Evolutionary conservation across 1,140 invertebrate species (phyloP).

Genomic region (Orussus abietinus): DNA sequence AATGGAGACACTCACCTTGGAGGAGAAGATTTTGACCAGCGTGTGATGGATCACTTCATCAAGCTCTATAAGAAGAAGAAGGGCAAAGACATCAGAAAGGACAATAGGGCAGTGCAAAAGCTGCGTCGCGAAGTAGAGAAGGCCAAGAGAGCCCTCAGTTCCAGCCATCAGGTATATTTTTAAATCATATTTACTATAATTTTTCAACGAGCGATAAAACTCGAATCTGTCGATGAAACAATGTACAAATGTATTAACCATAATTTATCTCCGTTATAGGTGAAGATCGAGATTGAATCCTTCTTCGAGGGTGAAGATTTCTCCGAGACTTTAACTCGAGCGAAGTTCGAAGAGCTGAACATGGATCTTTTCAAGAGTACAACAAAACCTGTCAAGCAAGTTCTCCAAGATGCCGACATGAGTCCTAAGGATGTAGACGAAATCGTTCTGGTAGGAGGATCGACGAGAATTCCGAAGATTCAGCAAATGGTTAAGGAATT

Average conservation of each 20-base stretch:
- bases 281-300: slow-evolving; percentile 98
- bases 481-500: slow-evolving; percentile 99
- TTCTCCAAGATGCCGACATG: slow-evolving; percentile 97
- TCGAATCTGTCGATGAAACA: no score
- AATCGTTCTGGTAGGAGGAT: slow-evolving; percentile 98
- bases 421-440: slow-evolving; percentile 99
- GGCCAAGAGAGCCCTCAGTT: slow-evolving; percentile 93
- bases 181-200: slow-evolving; percentile 1
- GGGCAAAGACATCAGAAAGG: slow-evolving; percentile 94
- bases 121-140: slow-evolving; percentile 96
- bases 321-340: slow-evolving; percentile 96
- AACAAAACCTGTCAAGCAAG: slow-evolving; percentile 97
- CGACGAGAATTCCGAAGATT: slow-evolving; percentile 98
- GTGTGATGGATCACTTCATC: slow-evolving; percentile 98
- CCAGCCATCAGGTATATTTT: slow-evolving; percentile 74
- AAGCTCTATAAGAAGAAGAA: slow-evolving; percentile 99
- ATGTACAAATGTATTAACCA: no score
- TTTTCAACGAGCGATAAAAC: no score
- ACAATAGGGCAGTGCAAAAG: slow-evolving; percentile 94
- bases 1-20: slow-evolving; percentile 98
- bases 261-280: slow-evolving; percentile 40
- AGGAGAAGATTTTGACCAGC: slow-evolving; percentile 98
- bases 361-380: slow-evolving; percentile 99
- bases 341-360: slow-evolving; percentile 99
- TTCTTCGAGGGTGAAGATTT: slow-evolving; percentile 99